Evolutionary conservation across 2,113 vertebrate genomes (phyloP), one percentile per base, ranked within the genome.

Genomic region (Maccullochella peelii): DNA sequence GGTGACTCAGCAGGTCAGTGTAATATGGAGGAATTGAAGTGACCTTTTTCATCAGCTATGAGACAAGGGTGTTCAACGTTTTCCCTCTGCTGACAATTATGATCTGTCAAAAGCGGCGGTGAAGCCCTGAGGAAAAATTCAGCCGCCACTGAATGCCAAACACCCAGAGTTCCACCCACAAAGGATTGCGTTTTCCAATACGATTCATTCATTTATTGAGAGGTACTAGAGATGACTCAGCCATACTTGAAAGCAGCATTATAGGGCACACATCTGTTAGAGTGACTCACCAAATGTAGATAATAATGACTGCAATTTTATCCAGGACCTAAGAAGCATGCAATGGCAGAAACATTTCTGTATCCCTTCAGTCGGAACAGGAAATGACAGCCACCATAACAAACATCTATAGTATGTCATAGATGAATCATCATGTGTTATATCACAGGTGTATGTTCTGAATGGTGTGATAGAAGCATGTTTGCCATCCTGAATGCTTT

Each of bases 31-130:
- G 59, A 73, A 81, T 79, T 54, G 21, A 65, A 61, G 25, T 84
- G 44, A 91, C 84, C 77, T 87, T 89, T 81, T 85, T 78, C 71
- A 77, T 88, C 71, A 81, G 66, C 70, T 52, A 47, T 65, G 69
- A 86, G 77, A 90, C 73, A 83, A 68, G 73, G 76, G 38, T 79
- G 50, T 77, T 78, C 27, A 69, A 67, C 52, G 30, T 79, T 91
- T 79, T 87, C 72, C 70, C 73, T 79, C 58, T 63, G 69, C 77
- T 85, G 88, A 89, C 84, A 83, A 81, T 90, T 86, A 91, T 90
- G 77, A 76, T 88, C 66, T 76, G 63, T 91, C 74, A 86, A 47
- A 89, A 84, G 77, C 55, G 44, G 47, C 21, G 11, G 33, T 74
- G 74, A 83, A 77, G 82, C 80, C 54, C 44, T 2, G 65, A 83